Percentiles rank a stretch among this genome's conserved stretches.
These are phyloP conservation scores for Hybognathus amarus DNA, from an alignment of 2,797 vertebrate genomes.

Conservation along the genomic window DNA sequence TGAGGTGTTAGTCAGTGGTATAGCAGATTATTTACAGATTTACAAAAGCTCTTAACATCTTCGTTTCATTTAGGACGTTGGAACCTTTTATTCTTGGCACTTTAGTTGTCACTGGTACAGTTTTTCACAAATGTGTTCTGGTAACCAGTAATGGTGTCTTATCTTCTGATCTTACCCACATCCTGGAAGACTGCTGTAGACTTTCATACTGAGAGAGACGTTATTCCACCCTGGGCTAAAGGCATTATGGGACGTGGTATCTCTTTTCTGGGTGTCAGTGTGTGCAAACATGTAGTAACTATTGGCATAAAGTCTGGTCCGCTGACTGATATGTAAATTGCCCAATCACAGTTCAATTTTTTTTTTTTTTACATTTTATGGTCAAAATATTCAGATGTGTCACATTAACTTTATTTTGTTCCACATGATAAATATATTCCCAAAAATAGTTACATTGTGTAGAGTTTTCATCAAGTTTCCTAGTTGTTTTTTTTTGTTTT, in stretches of 20 bases:
- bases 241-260: neutral
- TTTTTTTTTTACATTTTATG: neutral
- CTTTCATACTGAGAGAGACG: neutral
- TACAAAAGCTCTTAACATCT: conserved; percentile 44
- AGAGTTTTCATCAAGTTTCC: neutral
- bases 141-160: neutral
- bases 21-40: conserved; percentile 41
- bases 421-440: neutral
- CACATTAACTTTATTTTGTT: neutral
- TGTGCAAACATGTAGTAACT: neutral
- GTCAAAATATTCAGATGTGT: neutral
- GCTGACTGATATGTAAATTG: neutral
- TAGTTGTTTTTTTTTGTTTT: neutral
- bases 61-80: neutral
- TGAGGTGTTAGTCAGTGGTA: conserved; percentile 15
- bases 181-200: neutral
- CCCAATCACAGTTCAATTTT: neutral
- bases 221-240: neutral
- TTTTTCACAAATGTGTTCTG: neutral
- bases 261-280: neutral
- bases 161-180: neutral
- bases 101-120: neutral
- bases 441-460: neutral
- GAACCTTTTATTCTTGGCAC: neutral
- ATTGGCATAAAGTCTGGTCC: neutral